Conservation (phyloP, 2,888 invertebrate genomes). For the Tenthredo amoena region DNA sequence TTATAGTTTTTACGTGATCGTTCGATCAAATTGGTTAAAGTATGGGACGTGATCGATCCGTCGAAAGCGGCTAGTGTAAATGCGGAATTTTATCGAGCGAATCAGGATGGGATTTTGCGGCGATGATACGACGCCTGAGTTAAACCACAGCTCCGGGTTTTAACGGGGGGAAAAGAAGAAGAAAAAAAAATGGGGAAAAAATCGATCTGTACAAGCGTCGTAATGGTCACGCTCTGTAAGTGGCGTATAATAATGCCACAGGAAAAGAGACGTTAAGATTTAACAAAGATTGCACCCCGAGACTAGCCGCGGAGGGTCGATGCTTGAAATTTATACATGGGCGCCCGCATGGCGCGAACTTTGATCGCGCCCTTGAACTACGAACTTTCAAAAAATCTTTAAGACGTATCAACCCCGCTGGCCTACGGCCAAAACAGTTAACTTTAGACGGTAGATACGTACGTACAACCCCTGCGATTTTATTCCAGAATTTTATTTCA, state of each 20-base stretch:
- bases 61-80: neutral
- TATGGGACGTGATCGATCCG: neutral
- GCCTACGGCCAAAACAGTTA: constrained; percentile 23
- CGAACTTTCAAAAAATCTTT: constrained; percentile 15
- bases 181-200: neutral
- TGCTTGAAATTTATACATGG: neutral
- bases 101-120: neutral
- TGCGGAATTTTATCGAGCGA: constrained; percentile 45
- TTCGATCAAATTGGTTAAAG: neutral
- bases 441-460: neutral
- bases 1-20: constrained; percentile 36
- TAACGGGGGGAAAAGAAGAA: neutral
- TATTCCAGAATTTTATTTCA: neutral
- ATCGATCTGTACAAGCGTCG: constrained; percentile 25
- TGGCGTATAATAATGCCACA: neutral
- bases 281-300: neutral
- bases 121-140: neutral
- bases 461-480: neutral
- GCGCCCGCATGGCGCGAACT: constrained; percentile 40
- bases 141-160: constrained; percentile 11
- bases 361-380: constrained; percentile 25
- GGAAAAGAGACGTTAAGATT: constrained; percentile 5
- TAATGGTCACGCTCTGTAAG: constrained; percentile 37
- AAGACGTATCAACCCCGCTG: neutral
- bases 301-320: neutral